A percentile compares a stretch with the other conserved stretches of the same genome.
These are phyloP conservation scores for Smittia aterrima DNA, from an alignment of 2,888 invertebrate species.

Conservation along the genomic window DNA sequence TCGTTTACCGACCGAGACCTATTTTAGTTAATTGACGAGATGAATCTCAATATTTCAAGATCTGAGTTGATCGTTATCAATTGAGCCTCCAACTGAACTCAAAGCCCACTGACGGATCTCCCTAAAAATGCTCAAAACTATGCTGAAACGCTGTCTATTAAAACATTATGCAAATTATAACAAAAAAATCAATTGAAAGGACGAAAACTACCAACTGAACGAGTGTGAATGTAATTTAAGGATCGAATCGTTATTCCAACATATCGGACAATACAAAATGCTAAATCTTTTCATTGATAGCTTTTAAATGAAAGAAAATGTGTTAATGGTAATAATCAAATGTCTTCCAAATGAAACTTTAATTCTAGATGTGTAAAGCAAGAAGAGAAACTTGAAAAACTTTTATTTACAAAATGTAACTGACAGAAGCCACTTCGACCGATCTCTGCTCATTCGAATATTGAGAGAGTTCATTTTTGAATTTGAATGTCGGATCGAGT, in stretches of 20 bases:
- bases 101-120: no score
- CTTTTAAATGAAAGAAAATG: slow-evolving; percentile 14
- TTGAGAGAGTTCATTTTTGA: slow-evolving; percentile 32
- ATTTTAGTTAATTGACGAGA: background rate
- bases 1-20: background rate
- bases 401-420: background rate
- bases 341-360: slow-evolving; percentile 30
- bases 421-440: background rate
- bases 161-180: no score
- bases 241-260: slow-evolving; percentile 4
- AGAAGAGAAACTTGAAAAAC: background rate
- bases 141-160: no score
- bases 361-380: slow-evolving; percentile 9
- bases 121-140: no score
- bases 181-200: background rate
- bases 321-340: slow-evolving; percentile 11
- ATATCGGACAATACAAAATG: slow-evolving; percentile 16
- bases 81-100: no score
- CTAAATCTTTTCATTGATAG: background rate
- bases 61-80: no score
- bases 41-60: no score
- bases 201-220: slow-evolving; percentile 18
- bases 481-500: background rate
- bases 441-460: background rate
- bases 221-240: background rate